phyloP scores from a whole-genome alignment of 1,140 invertebrate genomes.

The fruit fly (Drosophila melanogaster) region Release_6_plus_ISO1_MT NT_033779.5:3897501-3898000 shows the following conservation, averaged over 20 bases:
- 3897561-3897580: neutral
- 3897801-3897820: conserved; percentile 56
- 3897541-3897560: neutral
- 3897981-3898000: conserved; percentile 52
- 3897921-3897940: conserved; percentile 37
- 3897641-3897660: too few relatives aligned
- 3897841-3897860: conserved; percentile 23
- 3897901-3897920: conserved; percentile 61
- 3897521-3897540: too few relatives aligned
- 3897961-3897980: conserved; percentile 37
- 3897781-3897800: conserved; percentile 59
- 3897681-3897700: conserved; percentile 56
- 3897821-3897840: conserved; percentile 40
- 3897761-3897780: conserved; percentile 34
- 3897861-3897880: conserved; percentile 64
- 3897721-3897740: conserved; percentile 3
- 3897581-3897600: too few relatives aligned
- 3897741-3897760: conserved; percentile 2
- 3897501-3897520: neutral
- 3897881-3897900: conserved; percentile 71
- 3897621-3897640: too few relatives aligned
- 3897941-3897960: conserved; percentile 35
- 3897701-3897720: conserved; percentile 4
- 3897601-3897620: too few relatives aligned
- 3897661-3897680: conserved; percentile 54